phyloP scores from a whole-genome alignment of 2,888 invertebrate genomes.

The Teleiodes luculella region DNA sequence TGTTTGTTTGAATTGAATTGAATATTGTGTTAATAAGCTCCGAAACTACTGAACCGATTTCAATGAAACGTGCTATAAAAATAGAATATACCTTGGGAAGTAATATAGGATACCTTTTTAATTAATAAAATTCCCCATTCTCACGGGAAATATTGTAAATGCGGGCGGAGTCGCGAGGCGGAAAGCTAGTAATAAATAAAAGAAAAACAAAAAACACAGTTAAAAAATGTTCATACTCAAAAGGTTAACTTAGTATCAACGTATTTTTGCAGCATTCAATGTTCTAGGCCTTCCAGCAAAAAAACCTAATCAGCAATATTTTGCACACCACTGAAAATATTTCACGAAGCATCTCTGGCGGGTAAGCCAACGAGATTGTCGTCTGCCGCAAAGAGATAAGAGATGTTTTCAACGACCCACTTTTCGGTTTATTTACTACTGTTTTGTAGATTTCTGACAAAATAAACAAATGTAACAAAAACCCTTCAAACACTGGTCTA shows the following conservation, averaged over 20 bases:
- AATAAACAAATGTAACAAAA: constrained; percentile 34
- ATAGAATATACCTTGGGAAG: too few species aligned
- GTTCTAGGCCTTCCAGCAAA: neutral
- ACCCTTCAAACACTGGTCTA: neutral
- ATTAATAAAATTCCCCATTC: too few species aligned
- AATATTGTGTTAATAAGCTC: too few species aligned
- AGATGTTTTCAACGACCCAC: constrained; percentile 51
- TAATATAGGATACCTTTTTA: too few species aligned
- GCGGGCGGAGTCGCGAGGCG: too few species aligned
- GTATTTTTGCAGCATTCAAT: neutral
- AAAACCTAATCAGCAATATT: neutral
- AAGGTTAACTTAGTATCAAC: neutral
- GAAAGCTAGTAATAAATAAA: too few species aligned
- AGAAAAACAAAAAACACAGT: too few species aligned
- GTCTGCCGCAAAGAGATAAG: constrained; percentile 55
- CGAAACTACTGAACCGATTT: too few species aligned
- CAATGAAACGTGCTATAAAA: too few species aligned
- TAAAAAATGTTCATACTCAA: too few species aligned
- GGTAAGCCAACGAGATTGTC: constrained; percentile 34
- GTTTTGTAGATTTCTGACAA: constrained; percentile 19
- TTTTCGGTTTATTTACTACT: constrained; percentile 13
- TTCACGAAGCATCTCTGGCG: neutral
- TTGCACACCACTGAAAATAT: neutral
- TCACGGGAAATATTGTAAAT: too few species aligned
- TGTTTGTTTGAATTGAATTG: too few species aligned